These are phyloP conservation scores for Selene dorsalis DNA, from an alignment of 2,797 vertebrate genomes.

Conservation along the genomic window DNA sequence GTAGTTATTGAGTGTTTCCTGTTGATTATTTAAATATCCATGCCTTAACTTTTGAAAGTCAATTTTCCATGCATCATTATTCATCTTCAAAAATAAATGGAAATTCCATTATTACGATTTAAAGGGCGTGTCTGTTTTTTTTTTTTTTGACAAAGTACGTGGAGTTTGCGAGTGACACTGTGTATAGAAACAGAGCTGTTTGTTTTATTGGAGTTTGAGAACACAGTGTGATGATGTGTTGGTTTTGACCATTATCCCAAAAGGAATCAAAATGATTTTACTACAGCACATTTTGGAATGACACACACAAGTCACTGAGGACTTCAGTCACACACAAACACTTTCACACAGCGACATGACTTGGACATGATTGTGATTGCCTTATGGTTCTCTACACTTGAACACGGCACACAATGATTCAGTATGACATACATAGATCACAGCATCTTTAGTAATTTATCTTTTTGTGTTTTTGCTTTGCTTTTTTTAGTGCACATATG, in stretches of 20 bases:
- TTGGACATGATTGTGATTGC: conserved; percentile 73
- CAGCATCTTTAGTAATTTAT: conserved; percentile 85
- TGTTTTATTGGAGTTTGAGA: conserved; percentile 83
- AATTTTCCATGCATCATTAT: conserved; percentile 48
- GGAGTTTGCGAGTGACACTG: conserved; percentile 27
- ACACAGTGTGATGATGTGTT: conserved; percentile 83
- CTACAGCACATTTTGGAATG: conserved; percentile 79
- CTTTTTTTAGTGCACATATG: conserved; percentile 83
- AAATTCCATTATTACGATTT: conserved; percentile 11
- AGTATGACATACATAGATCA: conserved; percentile 83
- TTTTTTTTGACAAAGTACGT: background rate
- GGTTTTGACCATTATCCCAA: conserved; percentile 74
- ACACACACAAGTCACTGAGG: conserved; percentile 65
- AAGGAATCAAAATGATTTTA: conserved; percentile 73
- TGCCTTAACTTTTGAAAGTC: conserved; percentile 62
- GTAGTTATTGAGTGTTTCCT: conserved; percentile 23
- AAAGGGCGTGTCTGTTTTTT: background rate
- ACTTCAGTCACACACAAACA: conserved; percentile 68
- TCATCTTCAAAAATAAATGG: conserved; percentile 54
- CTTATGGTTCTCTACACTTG: conserved; percentile 73
- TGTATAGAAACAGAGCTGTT: conserved; percentile 81
- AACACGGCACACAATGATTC: conserved; percentile 80
- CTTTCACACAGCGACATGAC: conserved; percentile 54
- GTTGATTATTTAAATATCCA: conserved; percentile 44
- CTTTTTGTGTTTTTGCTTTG: conserved; percentile 78